Percentiles rank a stretch among this genome's conserved stretches.
phyloP scores from a whole-genome alignment of 2,797 vertebrate species.

The Mus spretus region DNA sequence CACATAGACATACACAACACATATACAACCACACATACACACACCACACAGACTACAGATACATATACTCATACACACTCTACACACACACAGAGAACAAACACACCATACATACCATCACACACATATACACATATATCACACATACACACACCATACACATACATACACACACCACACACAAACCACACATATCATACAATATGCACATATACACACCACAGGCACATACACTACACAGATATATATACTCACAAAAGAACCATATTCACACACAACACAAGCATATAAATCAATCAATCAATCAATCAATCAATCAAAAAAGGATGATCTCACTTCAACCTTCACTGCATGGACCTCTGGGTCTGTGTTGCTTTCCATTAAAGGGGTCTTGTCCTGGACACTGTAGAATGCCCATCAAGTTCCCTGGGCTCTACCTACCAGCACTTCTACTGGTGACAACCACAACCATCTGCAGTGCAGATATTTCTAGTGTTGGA shows the following conservation, averaged over 20 bases:
- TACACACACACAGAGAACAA: neutral
- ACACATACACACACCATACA: neutral
- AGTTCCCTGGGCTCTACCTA: neutral
- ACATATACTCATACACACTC: neutral
- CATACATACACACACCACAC: neutral
- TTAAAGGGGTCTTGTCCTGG: fast-evolving
- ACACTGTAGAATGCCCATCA: fast-evolving
- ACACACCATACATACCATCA: neutral
- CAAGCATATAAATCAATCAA: neutral
- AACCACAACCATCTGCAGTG: neutral
- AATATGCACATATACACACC: neutral
- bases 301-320: neutral
- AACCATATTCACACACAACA: neutral
- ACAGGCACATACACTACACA: neutral
- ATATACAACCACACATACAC: neutral
- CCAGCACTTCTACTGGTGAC: neutral
- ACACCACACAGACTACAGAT: neutral
- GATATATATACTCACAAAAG: neutral
- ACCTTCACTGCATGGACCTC: fast-evolving
- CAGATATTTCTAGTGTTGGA: fast-evolving
- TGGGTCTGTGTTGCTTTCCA: fast-evolving
- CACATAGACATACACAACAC: neutral
- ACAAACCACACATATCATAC: neutral
- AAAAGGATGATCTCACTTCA: neutral
- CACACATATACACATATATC: neutral